Evolutionary conservation across 1,140 invertebrate species (phyloP).

Genomic region (Pseudachorutes palmiensis): DNA sequence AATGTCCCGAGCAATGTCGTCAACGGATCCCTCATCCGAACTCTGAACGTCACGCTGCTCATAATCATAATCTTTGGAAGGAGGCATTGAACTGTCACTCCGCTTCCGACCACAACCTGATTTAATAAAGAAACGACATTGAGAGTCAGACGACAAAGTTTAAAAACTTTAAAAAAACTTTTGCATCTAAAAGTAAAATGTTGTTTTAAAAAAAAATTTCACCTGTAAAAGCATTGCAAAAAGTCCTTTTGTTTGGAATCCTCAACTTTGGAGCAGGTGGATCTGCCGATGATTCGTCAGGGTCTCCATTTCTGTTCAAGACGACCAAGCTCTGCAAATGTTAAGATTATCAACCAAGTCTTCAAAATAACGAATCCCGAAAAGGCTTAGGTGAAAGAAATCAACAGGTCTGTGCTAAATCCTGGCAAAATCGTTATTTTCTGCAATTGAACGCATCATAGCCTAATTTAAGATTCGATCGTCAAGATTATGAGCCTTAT

Average conservation of each 20-base stretch:
- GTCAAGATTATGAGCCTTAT: too few species aligned
- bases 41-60: slow-evolving; percentile 55
- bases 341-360: neutral
- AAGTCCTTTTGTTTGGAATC: slow-evolving; percentile 29
- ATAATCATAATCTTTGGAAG: slow-evolving; percentile 58
- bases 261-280: slow-evolving; percentile 13
- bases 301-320: slow-evolving; percentile 10
- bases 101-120: slow-evolving; percentile 38
- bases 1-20: slow-evolving; percentile 63
- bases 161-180: neutral
- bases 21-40: slow-evolving; percentile 54
- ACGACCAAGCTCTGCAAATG: slow-evolving; percentile 21
- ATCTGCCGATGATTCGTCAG: neutral
- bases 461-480: too few species aligned
- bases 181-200: neutral
- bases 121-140: neutral
- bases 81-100: slow-evolving; percentile 55
- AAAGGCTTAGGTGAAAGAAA: too few species aligned
- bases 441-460: too few species aligned
- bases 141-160: neutral
- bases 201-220: neutral
- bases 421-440: too few species aligned
- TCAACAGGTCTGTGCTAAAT: too few species aligned
- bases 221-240: slow-evolving; percentile 38
- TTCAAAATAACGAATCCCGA: too few species aligned